phyloP scores from a whole-genome alignment of 2,113 vertebrate genomes.

The Tetraodon nigroviridis region DNA sequence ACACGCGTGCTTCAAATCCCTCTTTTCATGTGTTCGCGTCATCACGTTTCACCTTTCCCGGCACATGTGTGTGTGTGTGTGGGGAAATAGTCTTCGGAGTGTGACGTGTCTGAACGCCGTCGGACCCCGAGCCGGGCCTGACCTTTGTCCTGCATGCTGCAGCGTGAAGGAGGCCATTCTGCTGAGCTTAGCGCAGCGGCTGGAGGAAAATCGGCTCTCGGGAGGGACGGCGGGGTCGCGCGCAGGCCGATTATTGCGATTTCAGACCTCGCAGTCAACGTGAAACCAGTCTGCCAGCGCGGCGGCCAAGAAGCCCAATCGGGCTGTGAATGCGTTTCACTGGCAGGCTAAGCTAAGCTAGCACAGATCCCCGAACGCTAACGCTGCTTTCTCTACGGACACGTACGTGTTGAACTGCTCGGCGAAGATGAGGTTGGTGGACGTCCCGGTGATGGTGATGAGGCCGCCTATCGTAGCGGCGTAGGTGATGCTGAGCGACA shows the following conservation, averaged over 20 bases:
- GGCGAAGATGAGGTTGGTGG: slow-evolving; percentile 96
- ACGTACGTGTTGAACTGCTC: slow-evolving; percentile 96
- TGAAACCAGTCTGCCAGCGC: neutral
- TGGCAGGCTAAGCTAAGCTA: neutral
- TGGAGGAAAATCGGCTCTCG: slow-evolving; percentile 54
- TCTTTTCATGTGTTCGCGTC: neutral
- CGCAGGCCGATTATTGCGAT: slow-evolving; percentile 52
- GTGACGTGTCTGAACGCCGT: slow-evolving; percentile 7
- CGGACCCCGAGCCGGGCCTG: slow-evolving; percentile 21
- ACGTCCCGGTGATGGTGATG: slow-evolving; percentile 96
- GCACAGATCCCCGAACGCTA: neutral
- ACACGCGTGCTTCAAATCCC: neutral
- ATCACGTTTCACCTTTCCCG: no score
- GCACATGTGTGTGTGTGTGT: no score
- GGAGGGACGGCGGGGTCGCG: no score
- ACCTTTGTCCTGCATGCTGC: slow-evolving; percentile 61
- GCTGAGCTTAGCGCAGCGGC: slow-evolving; percentile 41
- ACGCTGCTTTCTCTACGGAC: neutral
- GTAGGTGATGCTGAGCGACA: slow-evolving; percentile 93
- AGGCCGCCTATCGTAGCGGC: slow-evolving; percentile 94
- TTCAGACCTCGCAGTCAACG: slow-evolving; percentile 21
- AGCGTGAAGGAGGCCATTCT: slow-evolving; percentile 58
- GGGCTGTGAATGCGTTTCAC: slow-evolving; percentile 9
- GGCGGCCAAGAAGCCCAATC: slow-evolving; percentile 22
- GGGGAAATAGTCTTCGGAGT: no score